Conservation (phyloP, 2,797 vertebrate genomes). For the Siniperca scherzeri region DNA sequence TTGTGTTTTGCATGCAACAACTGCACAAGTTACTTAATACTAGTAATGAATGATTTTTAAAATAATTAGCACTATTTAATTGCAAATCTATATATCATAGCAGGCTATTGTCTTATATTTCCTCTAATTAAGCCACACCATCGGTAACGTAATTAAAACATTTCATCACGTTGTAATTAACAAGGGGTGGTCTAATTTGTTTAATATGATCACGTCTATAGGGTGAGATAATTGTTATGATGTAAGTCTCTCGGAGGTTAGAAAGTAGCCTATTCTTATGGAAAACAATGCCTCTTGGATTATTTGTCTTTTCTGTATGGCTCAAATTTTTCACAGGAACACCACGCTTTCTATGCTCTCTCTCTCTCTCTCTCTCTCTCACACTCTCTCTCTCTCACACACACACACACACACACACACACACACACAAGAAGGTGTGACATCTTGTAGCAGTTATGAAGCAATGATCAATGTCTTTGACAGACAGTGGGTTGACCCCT, state of each 20-base stretch:
- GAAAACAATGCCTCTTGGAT: conserved; percentile 18
- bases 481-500: conserved; percentile 15
- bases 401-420: conserved; percentile 12
- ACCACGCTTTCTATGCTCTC: background rate
- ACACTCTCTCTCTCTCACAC: background rate
- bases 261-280: conserved; percentile 8
- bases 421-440: conserved; percentile 23
- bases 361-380: background rate
- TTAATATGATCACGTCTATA: conserved; percentile 88
- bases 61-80: conserved; percentile 84
- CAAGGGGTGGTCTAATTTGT: conserved; percentile 90
- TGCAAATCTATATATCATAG: conserved; percentile 86
- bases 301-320: conserved; percentile 4
- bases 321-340: conserved; percentile 8
- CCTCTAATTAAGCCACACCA: conserved; percentile 92
- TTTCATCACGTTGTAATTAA: conserved; percentile 96
- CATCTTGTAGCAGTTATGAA: conserved; percentile 35
- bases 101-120: conserved; percentile 92
- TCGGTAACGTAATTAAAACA: conserved; percentile 92
- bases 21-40: conserved; percentile 77
- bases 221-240: conserved; percentile 86
- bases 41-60: background rate
- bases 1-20: conserved; percentile 72
- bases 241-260: conserved; percentile 68
- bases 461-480: conserved; percentile 37